Evolutionary conservation across 2,797 vertebrate species (phyloP).

Genomic region (Falco concolor): DNA sequence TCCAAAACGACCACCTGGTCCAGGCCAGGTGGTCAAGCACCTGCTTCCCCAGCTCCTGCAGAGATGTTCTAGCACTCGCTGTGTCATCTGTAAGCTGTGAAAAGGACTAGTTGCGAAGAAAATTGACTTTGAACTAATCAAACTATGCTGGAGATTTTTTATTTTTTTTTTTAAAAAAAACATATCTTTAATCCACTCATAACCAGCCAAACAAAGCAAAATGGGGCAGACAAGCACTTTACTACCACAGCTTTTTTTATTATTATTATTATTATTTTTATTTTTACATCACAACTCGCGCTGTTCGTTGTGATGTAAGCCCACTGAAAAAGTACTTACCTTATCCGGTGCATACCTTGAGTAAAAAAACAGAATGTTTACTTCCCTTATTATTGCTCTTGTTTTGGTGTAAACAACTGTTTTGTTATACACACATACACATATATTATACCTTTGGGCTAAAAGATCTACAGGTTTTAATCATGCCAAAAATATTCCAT

Average conservation of each 20-base stretch:
- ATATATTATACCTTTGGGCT: slow-evolving; percentile 91
- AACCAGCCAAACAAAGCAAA: slow-evolving; percentile 99
- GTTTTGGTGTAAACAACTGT: slow-evolving; percentile 72
- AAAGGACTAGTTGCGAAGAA: slow-evolving; percentile 97
- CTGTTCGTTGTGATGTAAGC: slow-evolving; percentile 92
- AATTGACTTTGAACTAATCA: slow-evolving; percentile 94
- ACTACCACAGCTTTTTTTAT: slow-evolving; percentile 87
- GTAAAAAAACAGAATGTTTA: slow-evolving; percentile 77
- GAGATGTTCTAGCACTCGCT: background rate
- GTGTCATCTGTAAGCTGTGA: slow-evolving; percentile 88
- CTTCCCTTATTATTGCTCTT: slow-evolving; percentile 71
- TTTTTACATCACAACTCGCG: slow-evolving; percentile 92
- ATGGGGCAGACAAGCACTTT: slow-evolving; percentile 98
- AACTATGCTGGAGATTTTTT: slow-evolving; percentile 91
- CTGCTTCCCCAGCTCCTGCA: background rate
- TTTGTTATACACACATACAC: slow-evolving; percentile 74
- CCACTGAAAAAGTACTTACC: slow-evolving; percentile 89
- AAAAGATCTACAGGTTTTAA: slow-evolving; percentile 60
- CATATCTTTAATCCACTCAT: slow-evolving; percentile 98
- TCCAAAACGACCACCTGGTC: fast-evolving
- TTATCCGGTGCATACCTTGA: slow-evolving; percentile 72
- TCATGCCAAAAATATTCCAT: background rate
- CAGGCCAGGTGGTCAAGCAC: background rate
- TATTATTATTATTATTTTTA: slow-evolving; percentile 39
- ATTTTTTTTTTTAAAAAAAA: slow-evolving; percentile 48